Evolutionary conservation across 2,888 invertebrate genomes (phyloP).

Genomic region (Sicus ferrugineus): DNA sequence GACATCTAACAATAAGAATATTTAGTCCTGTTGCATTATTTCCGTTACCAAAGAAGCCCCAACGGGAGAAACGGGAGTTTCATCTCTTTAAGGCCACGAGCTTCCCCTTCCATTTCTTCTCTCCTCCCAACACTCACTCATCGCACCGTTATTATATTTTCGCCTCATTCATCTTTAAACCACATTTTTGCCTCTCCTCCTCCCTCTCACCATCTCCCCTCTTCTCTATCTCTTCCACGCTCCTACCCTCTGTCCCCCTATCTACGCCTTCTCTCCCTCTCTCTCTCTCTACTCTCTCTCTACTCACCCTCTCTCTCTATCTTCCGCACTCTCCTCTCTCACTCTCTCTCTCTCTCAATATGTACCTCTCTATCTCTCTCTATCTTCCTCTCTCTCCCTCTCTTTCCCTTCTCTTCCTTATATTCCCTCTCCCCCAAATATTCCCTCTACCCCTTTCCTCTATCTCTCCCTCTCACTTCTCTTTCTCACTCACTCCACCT

Average conservation of each 20-base stretch:
- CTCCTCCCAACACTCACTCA: too few relatives aligned
- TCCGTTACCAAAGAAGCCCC: too few relatives aligned
- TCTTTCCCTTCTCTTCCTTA: neutral
- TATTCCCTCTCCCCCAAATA: slow-evolving; percentile 3
- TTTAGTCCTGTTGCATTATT: too few relatives aligned
- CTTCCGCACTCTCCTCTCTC: too few relatives aligned
- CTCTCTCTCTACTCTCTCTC: too few relatives aligned
- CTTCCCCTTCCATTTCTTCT: neutral
- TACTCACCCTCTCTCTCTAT: too few relatives aligned
- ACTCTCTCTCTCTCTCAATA: too few relatives aligned
- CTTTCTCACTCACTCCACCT: neutral
- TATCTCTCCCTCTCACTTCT: neutral
- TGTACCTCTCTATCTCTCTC: neutral
- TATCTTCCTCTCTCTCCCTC: neutral
- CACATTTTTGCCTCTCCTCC: neutral
- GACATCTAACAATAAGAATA: too few relatives aligned
- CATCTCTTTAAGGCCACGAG: too few relatives aligned
- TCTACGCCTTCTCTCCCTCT: neutral
- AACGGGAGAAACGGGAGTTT: too few relatives aligned
- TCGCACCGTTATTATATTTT: neutral
- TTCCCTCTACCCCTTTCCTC: neutral
- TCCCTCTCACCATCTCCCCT: neutral
- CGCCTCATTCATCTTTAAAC: neutral
- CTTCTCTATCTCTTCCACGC: neutral
- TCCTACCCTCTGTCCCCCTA: neutral